phyloP scores from a whole-genome alignment of 37 sponge, comb jelly and placozoan species.

The Diacarnus erythraeanus region DNA sequence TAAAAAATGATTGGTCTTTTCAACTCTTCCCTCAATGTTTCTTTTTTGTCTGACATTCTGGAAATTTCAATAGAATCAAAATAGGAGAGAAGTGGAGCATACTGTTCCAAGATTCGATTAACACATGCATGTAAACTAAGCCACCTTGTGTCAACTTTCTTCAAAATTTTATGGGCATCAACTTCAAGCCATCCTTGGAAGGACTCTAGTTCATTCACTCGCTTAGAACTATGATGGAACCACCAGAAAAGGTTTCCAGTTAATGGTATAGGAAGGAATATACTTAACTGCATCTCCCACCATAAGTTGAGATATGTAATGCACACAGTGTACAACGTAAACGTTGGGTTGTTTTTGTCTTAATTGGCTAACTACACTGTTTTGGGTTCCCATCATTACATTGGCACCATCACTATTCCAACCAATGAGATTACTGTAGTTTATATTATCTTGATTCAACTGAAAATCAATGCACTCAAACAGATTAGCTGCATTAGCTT shows the following conservation, averaged over 20 bases:
- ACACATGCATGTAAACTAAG: not conserved
- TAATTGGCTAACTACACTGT: too few relatives aligned
- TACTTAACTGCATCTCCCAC: not conserved
- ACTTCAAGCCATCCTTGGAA: conserved; percentile 5
- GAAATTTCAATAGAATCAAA: not conserved
- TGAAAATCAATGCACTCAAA: not conserved
- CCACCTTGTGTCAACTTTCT: not conserved
- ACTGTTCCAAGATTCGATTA: not conserved
- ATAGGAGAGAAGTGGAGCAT: not conserved
- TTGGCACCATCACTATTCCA: not conserved
- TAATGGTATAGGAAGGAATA: not conserved
- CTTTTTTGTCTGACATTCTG: not conserved
- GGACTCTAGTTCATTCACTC: not conserved
- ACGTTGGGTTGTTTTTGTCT: not conserved
- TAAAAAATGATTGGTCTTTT: not conserved
- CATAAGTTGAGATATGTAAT: too few relatives aligned
- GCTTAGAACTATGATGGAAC: not conserved
- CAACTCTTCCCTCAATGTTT: not conserved
- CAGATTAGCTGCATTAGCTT: conserved; percentile 13
- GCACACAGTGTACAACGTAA: not conserved
- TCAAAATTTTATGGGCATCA: not conserved
- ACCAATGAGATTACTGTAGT: too few relatives aligned
- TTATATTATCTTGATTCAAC: not conserved
- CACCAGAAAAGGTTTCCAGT: not conserved
- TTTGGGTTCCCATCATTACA: too few relatives aligned